A percentile compares a stretch with the other conserved stretches of the same genome.
Conservation (phyloP, 2,797 vertebrate species). For the Melanotaenia nigrans region DNA sequence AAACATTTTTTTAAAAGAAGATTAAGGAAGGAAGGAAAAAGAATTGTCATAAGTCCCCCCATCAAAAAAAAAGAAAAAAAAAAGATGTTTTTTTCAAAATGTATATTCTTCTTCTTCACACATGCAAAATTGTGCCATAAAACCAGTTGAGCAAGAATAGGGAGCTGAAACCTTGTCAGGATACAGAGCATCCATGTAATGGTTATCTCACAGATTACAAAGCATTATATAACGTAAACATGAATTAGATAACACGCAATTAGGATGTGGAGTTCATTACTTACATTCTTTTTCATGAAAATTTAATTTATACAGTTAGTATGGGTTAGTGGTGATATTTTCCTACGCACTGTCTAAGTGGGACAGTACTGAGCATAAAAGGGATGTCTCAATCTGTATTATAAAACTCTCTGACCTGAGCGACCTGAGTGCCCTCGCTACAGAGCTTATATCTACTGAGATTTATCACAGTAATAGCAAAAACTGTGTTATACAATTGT, state of each 20-base stretch:
- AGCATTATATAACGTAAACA: slow-evolving; percentile 25
- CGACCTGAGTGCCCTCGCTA: slow-evolving; percentile 19
- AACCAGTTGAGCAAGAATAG: neutral
- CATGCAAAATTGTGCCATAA: neutral
- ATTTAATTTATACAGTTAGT: slow-evolving; percentile 5
- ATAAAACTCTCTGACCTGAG: slow-evolving; percentile 40
- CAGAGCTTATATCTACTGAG: slow-evolving; percentile 30
- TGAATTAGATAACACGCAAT: slow-evolving; percentile 21
- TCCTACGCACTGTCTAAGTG: slow-evolving; percentile 28
- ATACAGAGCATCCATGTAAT: slow-evolving; percentile 14
- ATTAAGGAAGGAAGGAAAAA: neutral
- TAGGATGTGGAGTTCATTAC: slow-evolving; percentile 18
- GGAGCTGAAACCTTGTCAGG: neutral
- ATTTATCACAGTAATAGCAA: slow-evolving; percentile 42
- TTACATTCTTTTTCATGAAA: slow-evolving; percentile 9
- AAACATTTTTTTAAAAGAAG: neutral
- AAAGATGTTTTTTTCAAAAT: too few relatives aligned
- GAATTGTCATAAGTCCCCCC: neutral
- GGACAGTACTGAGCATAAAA: slow-evolving; percentile 21
- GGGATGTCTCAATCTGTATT: slow-evolving; percentile 30
- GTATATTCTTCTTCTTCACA: too few relatives aligned
- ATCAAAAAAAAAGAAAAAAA: too few relatives aligned
- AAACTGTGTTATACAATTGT: slow-evolving; percentile 54
- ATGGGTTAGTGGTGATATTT: slow-evolving; percentile 4
- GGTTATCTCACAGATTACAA: slow-evolving; percentile 28